phyloP scores from a whole-genome alignment of 2,888 invertebrate genomes.

The Macrophya alboannulata region DNA sequence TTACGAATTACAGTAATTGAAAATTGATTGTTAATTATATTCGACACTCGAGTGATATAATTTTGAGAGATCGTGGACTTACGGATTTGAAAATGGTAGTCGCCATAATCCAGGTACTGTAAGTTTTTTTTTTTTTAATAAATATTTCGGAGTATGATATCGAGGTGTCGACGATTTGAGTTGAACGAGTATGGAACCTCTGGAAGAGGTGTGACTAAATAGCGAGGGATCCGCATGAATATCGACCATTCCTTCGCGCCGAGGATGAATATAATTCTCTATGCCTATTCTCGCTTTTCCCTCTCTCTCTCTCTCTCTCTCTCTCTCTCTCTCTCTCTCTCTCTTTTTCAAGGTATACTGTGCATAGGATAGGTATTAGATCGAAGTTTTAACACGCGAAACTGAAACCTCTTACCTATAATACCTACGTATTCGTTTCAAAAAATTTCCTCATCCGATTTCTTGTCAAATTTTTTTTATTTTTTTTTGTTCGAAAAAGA shows the following conservation, averaged over 20 bases:
- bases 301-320: background rate
- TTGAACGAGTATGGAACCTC: conserved; percentile 30
- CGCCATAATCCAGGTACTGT: background rate
- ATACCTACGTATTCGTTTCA: too few species aligned
- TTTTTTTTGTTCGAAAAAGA: too few species aligned
- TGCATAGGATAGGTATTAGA: too few species aligned
- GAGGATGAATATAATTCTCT: conserved; percentile 39
- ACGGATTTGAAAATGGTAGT: background rate
- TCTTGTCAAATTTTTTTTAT: too few species aligned
- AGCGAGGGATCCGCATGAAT: conserved; percentile 39
- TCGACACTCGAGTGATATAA: too few species aligned
- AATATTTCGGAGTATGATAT: too few species aligned
- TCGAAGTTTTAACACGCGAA: too few species aligned
- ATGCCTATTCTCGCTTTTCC: background rate
- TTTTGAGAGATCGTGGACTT: background rate
- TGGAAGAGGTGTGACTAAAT: conserved; percentile 52
- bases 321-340: background rate
- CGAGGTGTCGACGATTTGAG: background rate
- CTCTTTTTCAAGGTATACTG: background rate
- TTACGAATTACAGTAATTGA: background rate
- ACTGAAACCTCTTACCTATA: too few species aligned
- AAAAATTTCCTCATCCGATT: too few species aligned
- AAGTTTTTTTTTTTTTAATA: background rate
- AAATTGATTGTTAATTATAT: background rate
- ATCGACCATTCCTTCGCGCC: conserved; percentile 50